Conservation (phyloP, 2,113 vertebrate species). For the Myotis yumanensis region DNA sequence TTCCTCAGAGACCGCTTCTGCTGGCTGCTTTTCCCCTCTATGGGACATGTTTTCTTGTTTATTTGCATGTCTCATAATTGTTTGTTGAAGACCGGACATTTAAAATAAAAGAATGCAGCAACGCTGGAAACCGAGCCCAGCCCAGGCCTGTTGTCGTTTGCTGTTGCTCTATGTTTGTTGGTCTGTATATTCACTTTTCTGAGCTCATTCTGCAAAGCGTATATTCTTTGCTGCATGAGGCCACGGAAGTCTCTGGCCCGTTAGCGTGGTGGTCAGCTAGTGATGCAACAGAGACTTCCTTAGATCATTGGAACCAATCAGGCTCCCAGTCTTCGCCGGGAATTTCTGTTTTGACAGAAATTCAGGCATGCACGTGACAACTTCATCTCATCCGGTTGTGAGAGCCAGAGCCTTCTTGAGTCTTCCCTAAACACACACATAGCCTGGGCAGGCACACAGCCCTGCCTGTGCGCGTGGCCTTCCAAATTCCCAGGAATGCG, state of each 20-base stretch:
- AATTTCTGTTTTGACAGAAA: neutral
- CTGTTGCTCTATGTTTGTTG: neutral
- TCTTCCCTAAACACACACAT: neutral
- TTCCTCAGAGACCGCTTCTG: neutral
- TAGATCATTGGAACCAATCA: neutral
- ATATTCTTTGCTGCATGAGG: neutral
- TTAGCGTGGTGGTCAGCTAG: neutral
- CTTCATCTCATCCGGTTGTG: neutral
- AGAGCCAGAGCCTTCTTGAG: neutral
- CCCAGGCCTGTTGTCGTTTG: neutral
- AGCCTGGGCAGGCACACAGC: too few species aligned
- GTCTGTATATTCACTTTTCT: neutral
- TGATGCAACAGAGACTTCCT: neutral
- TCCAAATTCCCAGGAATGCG: neutral
- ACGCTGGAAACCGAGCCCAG: neutral
- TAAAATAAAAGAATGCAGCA: neutral
- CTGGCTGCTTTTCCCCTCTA: neutral
- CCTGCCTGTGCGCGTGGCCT: neutral
- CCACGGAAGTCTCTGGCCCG: neutral
- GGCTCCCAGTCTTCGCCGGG: neutral
- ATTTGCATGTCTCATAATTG: neutral
- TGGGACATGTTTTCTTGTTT: neutral
- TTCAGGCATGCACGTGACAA: neutral
- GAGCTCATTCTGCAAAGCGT: neutral
- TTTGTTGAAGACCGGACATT: neutral